A percentile compares a stretch with the other conserved stretches of the same genome.
Conservation (phyloP, 2,888 invertebrate genomes). For the Eristalis pertinax region DNA sequence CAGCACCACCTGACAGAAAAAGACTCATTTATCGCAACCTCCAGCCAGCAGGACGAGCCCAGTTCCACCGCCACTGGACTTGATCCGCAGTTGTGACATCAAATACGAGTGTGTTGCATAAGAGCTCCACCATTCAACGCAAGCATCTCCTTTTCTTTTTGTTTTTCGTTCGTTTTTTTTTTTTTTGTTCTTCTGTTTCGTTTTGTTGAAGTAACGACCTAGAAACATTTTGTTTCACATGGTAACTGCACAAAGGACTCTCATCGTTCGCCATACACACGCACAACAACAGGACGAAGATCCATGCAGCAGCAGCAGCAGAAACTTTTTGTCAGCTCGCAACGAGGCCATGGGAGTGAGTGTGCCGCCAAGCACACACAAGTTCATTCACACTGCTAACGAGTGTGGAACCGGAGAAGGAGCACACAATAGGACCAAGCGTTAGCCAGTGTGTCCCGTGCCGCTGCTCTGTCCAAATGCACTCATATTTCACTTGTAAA, state of each 20-base stretch:
- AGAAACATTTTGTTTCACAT: conserved; percentile 51
- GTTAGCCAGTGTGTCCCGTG: background rate
- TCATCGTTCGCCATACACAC: background rate
- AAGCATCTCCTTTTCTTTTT: background rate
- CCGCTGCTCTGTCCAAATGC: conserved; percentile 39
- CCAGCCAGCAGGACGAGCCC: background rate
- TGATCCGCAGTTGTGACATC: background rate
- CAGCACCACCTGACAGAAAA: background rate
- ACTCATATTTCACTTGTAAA: conserved; percentile 62
- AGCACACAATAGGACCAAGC: conserved; percentile 40
- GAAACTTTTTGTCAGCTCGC: conserved; percentile 8
- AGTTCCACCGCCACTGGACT: background rate
- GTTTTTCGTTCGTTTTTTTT: background rate
- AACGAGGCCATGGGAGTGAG: conserved; percentile 33
- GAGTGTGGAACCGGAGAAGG: conserved; percentile 19
- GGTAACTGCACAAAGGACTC: conserved; percentile 49
- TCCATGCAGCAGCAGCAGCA: conserved; percentile 10
- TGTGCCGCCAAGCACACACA: conserved; percentile 18
- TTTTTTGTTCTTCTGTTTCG: background rate
- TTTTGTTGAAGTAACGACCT: conserved; percentile 53
- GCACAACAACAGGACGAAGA: conserved; percentile 8
- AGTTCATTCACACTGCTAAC: conserved; percentile 61
- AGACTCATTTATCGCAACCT: background rate
- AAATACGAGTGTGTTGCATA: background rate
- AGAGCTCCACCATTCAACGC: background rate